These are phyloP conservation scores for Tamandua tetradactyla DNA, from an alignment of 2,797 vertebrate genomes.

Conservation along the genomic window DNA sequence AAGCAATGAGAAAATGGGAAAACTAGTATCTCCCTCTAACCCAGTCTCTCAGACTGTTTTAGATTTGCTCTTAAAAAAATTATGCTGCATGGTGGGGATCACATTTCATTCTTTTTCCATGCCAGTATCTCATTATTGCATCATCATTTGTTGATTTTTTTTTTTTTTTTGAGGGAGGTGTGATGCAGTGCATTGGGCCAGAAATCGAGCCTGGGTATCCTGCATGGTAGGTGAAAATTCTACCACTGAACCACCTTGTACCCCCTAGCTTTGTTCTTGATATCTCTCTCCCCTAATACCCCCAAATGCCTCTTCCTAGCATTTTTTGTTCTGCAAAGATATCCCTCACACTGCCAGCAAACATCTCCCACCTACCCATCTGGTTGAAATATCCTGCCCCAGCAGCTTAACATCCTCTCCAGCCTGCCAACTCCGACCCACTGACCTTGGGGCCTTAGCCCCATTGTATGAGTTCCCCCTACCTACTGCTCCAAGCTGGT, in stretches of 20 bases:
- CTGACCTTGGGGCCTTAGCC: neutral
- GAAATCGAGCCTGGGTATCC: no score
- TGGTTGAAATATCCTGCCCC: neutral
- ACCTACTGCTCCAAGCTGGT: neutral
- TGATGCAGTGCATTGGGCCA: no score
- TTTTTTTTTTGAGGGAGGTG: no score
- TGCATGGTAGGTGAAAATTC: no score
- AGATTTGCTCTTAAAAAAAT: no score
- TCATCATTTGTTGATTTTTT: no score
- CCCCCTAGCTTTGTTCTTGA: constrained; percentile 7
- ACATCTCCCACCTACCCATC: neutral
- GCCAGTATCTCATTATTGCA: no score
- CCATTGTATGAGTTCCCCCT: neutral
- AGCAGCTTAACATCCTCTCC: neutral
- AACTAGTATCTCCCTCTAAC: neutral
- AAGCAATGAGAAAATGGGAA: neutral
- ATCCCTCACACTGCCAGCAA: constrained; percentile 4
- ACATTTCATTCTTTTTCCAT: no score
- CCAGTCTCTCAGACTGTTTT: neutral
- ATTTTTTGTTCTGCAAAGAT: constrained; percentile 15
- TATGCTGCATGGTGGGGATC: no score
- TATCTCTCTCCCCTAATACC: neutral
- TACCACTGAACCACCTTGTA: no score
- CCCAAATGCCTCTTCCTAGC: neutral
- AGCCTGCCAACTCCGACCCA: neutral